Percentiles rank a stretch among this genome's conserved stretches.
Conservation (phyloP, 2,888 invertebrate species). For the Aphelenchoides bicaudatus region DNA sequence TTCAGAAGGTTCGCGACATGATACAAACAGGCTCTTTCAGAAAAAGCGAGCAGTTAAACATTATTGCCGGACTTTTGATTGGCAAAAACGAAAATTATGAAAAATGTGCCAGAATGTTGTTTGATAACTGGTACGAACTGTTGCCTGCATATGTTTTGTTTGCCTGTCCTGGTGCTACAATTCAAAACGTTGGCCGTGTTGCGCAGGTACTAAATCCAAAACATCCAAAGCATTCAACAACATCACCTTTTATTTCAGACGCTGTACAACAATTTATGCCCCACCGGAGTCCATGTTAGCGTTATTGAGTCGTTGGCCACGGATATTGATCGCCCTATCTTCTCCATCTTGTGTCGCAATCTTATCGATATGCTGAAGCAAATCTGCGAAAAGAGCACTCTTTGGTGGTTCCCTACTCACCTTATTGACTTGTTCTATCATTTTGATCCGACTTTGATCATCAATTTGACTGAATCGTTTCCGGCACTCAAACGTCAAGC, state of each 20-base stretch:
- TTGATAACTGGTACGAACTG: constrained; percentile 26
- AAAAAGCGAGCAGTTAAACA: constrained; percentile 1
- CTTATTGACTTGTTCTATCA: constrained; percentile 16
- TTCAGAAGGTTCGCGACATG: constrained; percentile 13
- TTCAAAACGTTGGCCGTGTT: constrained; percentile 25
- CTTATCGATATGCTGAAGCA: constrained; percentile 12
- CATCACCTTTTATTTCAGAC: constrained; percentile 1
- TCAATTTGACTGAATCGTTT: neutral
- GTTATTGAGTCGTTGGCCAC: constrained; percentile 3
- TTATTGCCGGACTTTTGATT: constrained; percentile 19
- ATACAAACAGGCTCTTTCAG: neutral
- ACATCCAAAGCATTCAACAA: no score
- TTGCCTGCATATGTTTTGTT: constrained; percentile 31
- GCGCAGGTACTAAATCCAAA: constrained; percentile 20
- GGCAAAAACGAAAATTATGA: constrained; percentile 26
- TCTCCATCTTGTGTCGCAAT: constrained; percentile 13
- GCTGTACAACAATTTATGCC: neutral
- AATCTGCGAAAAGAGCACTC: constrained; percentile 4
- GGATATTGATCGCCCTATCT: constrained; percentile 13
- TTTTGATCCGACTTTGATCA: constrained; percentile 8
- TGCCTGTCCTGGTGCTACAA: constrained; percentile 17
- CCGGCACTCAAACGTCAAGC: neutral
- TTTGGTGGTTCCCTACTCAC: constrained; percentile 20
- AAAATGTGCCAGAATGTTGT: constrained; percentile 22
- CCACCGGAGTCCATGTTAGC: neutral